phyloP scores from a whole-genome alignment of 2,113 vertebrate species.

The Sclerurus mexicanus region DNA sequence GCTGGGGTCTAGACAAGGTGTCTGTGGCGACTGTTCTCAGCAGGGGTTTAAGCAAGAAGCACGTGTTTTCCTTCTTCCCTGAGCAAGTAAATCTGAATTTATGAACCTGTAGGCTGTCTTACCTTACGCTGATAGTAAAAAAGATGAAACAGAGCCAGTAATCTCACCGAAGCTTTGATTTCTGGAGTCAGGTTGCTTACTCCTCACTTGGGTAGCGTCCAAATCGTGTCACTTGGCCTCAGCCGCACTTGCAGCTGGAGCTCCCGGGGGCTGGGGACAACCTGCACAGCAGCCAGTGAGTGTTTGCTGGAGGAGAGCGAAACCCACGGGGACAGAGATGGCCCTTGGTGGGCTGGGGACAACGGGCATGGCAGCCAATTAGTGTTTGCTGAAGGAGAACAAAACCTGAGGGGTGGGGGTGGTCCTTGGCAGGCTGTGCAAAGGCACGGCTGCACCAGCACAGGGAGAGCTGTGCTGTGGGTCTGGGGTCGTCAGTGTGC shows the following conservation, averaged over 20 bases:
- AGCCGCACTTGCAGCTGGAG: neutral
- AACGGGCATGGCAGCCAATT: no score
- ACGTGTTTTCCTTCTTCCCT: neutral
- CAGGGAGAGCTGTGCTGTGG: fast-evolving
- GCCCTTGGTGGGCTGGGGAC: neutral
- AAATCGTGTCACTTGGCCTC: neutral
- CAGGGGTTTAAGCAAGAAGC: neutral
- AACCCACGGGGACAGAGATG: no score
- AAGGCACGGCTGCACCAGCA: fast-evolving
- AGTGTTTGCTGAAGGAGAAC: no score
- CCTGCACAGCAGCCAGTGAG: fast-evolving
- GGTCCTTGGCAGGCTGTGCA: neutral
- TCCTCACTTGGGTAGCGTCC: neutral
- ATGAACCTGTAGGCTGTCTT: neutral
- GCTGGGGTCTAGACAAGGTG: neutral
- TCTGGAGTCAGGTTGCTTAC: neutral
- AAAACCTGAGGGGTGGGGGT: no score
- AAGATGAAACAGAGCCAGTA: neutral
- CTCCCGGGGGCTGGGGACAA: neutral
- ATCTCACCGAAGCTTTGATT: slow-evolving; percentile 2
- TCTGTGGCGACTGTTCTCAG: neutral
- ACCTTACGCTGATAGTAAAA: neutral
- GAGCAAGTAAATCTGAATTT: neutral
- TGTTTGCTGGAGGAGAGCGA: no score
- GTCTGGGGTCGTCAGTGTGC: neutral